Evolutionary conservation across 2,113 vertebrate species (phyloP).

Genomic region (Zingel zingel): DNA sequence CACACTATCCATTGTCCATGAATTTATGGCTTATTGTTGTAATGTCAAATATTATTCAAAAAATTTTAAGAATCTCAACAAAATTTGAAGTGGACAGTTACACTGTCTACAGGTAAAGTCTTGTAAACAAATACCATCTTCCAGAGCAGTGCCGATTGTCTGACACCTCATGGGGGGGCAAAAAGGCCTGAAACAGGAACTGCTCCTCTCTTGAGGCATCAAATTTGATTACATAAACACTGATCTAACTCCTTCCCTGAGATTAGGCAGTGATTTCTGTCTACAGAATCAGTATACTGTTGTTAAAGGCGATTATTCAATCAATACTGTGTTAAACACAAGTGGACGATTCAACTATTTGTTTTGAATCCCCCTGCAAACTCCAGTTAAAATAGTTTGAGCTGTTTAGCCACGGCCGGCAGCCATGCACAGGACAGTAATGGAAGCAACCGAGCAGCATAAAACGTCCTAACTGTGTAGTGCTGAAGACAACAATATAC

Average conservation of each 20-base stretch:
- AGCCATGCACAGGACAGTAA: slow-evolving; percentile 63
- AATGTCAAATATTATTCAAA: slow-evolving; percentile 71
- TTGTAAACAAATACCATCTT: slow-evolving; percentile 78
- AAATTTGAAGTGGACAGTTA: slow-evolving; percentile 48
- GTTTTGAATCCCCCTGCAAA: slow-evolving; percentile 15
- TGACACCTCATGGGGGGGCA: slow-evolving; percentile 49
- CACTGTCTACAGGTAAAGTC: slow-evolving; percentile 50
- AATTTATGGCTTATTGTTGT: slow-evolving; percentile 77
- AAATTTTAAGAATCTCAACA: slow-evolving; percentile 43
- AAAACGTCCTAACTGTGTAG: slow-evolving; percentile 15
- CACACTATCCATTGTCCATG: slow-evolving; percentile 28
- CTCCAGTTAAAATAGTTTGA: slow-evolving; percentile 42
- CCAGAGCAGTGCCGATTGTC: slow-evolving; percentile 71
- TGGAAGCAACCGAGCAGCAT: slow-evolving; percentile 54
- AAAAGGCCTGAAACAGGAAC: slow-evolving; percentile 57
- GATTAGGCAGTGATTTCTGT: slow-evolving; percentile 84
- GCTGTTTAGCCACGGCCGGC: slow-evolving; percentile 43
- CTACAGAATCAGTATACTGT: slow-evolving; percentile 66
- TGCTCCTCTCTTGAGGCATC: slow-evolving; percentile 59
- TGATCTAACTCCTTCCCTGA: slow-evolving; percentile 84
- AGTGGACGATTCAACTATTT: slow-evolving; percentile 38
- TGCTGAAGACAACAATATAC: slow-evolving; percentile 41
- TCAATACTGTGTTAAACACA: slow-evolving; percentile 45
- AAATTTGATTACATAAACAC: slow-evolving; percentile 76
- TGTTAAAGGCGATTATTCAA: slow-evolving; percentile 55